These are phyloP conservation scores for Drosophila histrio DNA, from an alignment of 2,888 invertebrate species.

Conservation along the genomic window DNA sequence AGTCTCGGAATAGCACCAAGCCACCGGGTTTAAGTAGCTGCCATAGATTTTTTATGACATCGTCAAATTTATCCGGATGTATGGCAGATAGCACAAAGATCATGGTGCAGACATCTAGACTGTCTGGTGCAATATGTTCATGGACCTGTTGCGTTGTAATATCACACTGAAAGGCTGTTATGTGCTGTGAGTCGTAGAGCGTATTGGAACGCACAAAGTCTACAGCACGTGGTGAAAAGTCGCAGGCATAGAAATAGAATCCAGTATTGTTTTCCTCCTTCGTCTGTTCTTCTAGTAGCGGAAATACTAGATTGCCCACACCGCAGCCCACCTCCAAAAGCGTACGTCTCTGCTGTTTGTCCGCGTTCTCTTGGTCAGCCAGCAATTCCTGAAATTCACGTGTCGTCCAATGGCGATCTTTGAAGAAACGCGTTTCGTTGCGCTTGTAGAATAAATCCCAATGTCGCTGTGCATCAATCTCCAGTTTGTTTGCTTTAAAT, in stretches of 20 bases:
- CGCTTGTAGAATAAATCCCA: slow-evolving; percentile 99
- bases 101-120: slow-evolving; percentile 92
- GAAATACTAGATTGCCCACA: slow-evolving; percentile 98
- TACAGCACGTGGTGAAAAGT: slow-evolving; percentile 95
- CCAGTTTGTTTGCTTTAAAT: slow-evolving; percentile 91
- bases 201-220: slow-evolving; percentile 91
- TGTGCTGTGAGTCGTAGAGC: slow-evolving; percentile 87
- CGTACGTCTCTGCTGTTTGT: slow-evolving; percentile 83
- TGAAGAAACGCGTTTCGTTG: slow-evolving; percentile 96
- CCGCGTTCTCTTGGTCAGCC: slow-evolving; percentile 82
- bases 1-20: slow-evolving; percentile 94
- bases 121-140: slow-evolving; percentile 84
- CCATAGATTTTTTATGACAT: slow-evolving; percentile 87
- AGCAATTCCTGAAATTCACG: slow-evolving; percentile 95
- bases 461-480: slow-evolving; percentile 92
- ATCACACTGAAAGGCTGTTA: slow-evolving; percentile 94
- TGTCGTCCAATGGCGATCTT: slow-evolving; percentile 98
- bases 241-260: slow-evolving; percentile 93
- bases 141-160: slow-evolving; percentile 89
- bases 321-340: slow-evolving; percentile 94
- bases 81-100: slow-evolving; percentile 98
- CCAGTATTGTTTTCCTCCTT: slow-evolving; percentile 81
- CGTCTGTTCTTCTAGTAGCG: slow-evolving; percentile 91
- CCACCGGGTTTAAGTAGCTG: slow-evolving; percentile 90
- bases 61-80: slow-evolving; percentile 92